phyloP scores from a whole-genome alignment of 2,113 vertebrate species.

The Scomber japonicus region DNA sequence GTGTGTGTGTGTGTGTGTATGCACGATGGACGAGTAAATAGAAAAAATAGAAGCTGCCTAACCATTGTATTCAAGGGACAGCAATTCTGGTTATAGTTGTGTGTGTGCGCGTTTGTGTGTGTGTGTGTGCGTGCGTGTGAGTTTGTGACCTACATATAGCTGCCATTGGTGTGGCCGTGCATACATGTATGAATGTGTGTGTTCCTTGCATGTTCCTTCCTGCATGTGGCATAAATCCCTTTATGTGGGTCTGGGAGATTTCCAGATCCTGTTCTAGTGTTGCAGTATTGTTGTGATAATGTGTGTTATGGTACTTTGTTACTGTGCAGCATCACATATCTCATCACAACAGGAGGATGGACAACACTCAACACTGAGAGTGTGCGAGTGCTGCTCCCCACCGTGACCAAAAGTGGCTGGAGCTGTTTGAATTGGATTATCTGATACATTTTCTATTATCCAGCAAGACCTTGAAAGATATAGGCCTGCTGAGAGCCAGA shows the following conservation, averaged over 20 bases:
- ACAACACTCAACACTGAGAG: slow-evolving; percentile 26
- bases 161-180: slow-evolving; percentile 22
- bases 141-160: slow-evolving; percentile 70
- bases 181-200: slow-evolving; percentile 22
- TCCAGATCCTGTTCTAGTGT: slow-evolving; percentile 63
- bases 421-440: slow-evolving; percentile 79
- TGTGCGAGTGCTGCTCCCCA: slow-evolving; percentile 23
- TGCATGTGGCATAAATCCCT: slow-evolving; percentile 63
- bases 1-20: slow-evolving; percentile 16
- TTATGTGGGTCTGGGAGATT: slow-evolving; percentile 62
- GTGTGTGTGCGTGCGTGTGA: slow-evolving; percentile 29
- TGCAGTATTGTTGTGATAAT: slow-evolving; percentile 66
- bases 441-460: slow-evolving; percentile 78
- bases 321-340: slow-evolving; percentile 43
- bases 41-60: slow-evolving; percentile 53
- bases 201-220: slow-evolving; percentile 37
- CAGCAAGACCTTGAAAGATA: slow-evolving; percentile 72
- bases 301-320: slow-evolving; percentile 58
- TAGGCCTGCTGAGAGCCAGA: slow-evolving; percentile 54
- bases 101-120: slow-evolving; percentile 23
- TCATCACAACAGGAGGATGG: slow-evolving; percentile 51
- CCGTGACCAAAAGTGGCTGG: slow-evolving; percentile 67
- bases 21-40: slow-evolving; percentile 22
- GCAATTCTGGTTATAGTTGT: slow-evolving; percentile 50
- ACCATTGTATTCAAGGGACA: slow-evolving; percentile 59